Conservation (phyloP, 1,140 invertebrate genomes). For the Bradynema listronoti region DNA sequence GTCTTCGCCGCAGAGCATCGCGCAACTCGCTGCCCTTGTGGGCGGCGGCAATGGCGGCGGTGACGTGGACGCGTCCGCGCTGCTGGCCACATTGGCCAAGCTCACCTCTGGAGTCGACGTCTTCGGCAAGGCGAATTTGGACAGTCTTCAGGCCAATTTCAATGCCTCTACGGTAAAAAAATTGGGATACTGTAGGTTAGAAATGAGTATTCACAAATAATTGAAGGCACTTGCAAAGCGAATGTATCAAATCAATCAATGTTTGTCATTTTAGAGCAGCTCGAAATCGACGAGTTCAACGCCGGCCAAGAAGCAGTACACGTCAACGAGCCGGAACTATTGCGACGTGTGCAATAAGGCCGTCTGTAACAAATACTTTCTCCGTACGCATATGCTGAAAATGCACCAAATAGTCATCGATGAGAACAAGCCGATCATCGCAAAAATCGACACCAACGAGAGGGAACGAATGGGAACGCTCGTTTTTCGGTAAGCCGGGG, state of each 20-base stretch:
- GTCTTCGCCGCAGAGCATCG: neutral
- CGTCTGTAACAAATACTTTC: conserved; percentile 97
- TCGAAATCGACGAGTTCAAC: too few species aligned
- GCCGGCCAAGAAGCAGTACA: conserved; percentile 59
- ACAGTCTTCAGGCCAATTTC: neutral
- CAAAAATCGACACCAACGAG: conserved; percentile 54
- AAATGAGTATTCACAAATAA: neutral
- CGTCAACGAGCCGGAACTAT: conserved; percentile 69
- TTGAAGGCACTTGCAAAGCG: neutral
- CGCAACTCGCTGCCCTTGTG: neutral
- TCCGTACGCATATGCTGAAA: conserved; percentile 98
- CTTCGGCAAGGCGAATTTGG: neutral
- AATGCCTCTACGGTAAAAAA: neutral
- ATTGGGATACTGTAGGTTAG: neutral
- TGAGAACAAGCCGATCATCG: conserved; percentile 58
- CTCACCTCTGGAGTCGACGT: neutral
- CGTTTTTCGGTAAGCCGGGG: conserved; percentile 37
- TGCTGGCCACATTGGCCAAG: neutral
- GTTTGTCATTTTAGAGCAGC: too few species aligned
- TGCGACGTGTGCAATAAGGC: conserved; percentile 99
- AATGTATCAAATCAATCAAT: too few species aligned
- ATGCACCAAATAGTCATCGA: conserved; percentile 92
- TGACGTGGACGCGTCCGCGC: neutral
- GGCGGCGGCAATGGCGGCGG: neutral
- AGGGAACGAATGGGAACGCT: conserved; percentile 47